phyloP scores from a whole-genome alignment of 1,140 invertebrate species.

The Sesamia nonagrioides region DNA sequence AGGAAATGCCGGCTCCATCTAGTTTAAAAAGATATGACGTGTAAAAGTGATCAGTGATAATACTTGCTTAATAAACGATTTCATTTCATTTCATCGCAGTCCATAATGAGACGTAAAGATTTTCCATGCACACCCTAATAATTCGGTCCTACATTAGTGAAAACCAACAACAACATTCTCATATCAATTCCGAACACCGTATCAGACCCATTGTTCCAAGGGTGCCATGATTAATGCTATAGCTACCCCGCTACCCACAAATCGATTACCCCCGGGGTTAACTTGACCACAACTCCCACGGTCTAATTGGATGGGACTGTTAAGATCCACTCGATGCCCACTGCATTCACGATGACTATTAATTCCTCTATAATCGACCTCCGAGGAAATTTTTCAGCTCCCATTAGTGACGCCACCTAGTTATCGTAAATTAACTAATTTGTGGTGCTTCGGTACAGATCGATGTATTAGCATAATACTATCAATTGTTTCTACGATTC shows the following conservation, averaged over 20 bases:
- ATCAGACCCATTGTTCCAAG: slow-evolving; percentile 20
- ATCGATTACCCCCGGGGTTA: neutral
- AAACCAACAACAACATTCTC: neutral
- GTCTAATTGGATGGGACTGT: slow-evolving; percentile 34
- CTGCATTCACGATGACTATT: slow-evolving; percentile 18
- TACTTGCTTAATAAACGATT: too few relatives aligned
- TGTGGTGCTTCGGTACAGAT: neutral
- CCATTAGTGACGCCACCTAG: slow-evolving; percentile 24
- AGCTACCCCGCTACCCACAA: neutral
- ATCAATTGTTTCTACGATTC: neutral
- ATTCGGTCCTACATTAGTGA: neutral
- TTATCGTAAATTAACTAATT: neutral
- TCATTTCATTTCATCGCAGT: too few relatives aligned
- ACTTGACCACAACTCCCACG: neutral
- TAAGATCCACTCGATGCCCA: slow-evolving; percentile 32
- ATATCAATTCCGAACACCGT: slow-evolving; percentile 1
- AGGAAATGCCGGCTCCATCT: too few relatives aligned
- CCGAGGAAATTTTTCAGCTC: neutral
- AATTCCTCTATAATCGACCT: slow-evolving; percentile 6
- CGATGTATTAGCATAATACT: slow-evolving; percentile 4
- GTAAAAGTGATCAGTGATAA: too few relatives aligned
- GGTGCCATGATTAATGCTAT: slow-evolving; percentile 14
- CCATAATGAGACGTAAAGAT: neutral
- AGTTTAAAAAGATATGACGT: too few relatives aligned
- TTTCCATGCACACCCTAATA: neutral